Base-by-base conservation (phyloP, 2,888 invertebrate genomes). In the Parasteatoda lunata region DNA sequence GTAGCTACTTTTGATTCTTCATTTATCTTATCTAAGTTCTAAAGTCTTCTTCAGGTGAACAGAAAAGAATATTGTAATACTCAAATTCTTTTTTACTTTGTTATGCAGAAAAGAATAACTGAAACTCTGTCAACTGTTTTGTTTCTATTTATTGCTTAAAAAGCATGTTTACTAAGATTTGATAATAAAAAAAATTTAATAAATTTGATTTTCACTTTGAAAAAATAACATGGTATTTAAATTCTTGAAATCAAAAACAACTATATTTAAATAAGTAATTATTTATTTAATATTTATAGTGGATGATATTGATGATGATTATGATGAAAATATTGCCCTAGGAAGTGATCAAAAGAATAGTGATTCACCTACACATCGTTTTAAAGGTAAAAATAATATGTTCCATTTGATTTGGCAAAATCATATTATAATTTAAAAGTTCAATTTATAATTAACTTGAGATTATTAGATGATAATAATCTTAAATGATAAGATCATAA, bases 241-340 rank as follows among this genome's bases (percentile, higher is more conserved):
- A 30, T 30, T 30, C 30, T 30, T 30, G 0, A 30, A 30, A 30
- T 30, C 30, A 30, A 30, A n/a, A 30, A 30, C 30, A 30, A 30
- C 30, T 30, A 2, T 30, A 30, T 30, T 30, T 30, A 30, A 30
- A 30, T 30, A 30, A 30, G 30, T 30, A 1, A 48, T 15, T 9
- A 70, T 3, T 9, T 52, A 76, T 3, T 78, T 68, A 30, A 47
- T 77, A 2, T 64, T 76, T 78, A 51, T 75, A 88, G 86, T 84
- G 77, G 88, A 89, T 83, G 89, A 88, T 54, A 83, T 84, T 64
- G 88, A 87, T 84, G 88, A 88, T 52, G 88, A 89, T 54, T 75
- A 77, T 79, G 89, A 89, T 73, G 89, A 89, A 54, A 82, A 70
- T 75, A 15, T 64, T 65, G 5, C 68, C 51, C 49, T 77, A 64